Base-by-base conservation (phyloP, 1,140 invertebrate genomes). In the Coenobita brevimanus region DNA sequence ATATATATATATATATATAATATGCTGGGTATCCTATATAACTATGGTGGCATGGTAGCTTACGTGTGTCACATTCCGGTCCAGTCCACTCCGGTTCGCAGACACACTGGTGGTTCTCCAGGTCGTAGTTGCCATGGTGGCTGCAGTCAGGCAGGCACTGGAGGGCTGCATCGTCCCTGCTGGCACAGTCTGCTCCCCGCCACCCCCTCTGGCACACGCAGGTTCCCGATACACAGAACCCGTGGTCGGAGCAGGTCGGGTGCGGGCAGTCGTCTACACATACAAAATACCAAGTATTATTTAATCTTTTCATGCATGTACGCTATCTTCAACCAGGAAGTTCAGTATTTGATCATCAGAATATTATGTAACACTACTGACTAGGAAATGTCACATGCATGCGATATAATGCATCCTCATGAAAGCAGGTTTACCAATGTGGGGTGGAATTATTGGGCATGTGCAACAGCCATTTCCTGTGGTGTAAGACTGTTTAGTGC, bases 131-230 rank as follows among this genome's bases (percentile, higher is more conserved):
- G 13, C 98, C 98, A 91, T 99, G 97, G 2, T 96, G 96, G 2
- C 97, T 97, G 93, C 98, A 99, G 92, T 98, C 97, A 0, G 97
- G 97, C 38, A 98, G 93, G 93, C 98, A 99, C 91, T 98, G 96
- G 3, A 98, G 93, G 0, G 97, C 98, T 91, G 98, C 96, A 92
- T 97, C 97, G 91, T 98, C 97, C 94, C 97, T 97, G 88, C 97
- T 95, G 79, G 95, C 96, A 92, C 99, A 99, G 91, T 98, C 97
- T 0, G 94, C 91, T 0, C 98, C 98, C 92, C 97, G 97, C 97
- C 97, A 99, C 0, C 98, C 98, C 91, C 98, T 97, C 92, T 99
- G 99, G 92, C 99, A 99, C 46, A 98, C 95, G 93, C 99, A 99
- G n/a, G 95, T 94, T 1, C 99, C 99, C 89, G 97, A 96, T 13